phyloP scores from a whole-genome alignment of 1,140 invertebrate genomes.

The Drosophila suzukii region DNA sequence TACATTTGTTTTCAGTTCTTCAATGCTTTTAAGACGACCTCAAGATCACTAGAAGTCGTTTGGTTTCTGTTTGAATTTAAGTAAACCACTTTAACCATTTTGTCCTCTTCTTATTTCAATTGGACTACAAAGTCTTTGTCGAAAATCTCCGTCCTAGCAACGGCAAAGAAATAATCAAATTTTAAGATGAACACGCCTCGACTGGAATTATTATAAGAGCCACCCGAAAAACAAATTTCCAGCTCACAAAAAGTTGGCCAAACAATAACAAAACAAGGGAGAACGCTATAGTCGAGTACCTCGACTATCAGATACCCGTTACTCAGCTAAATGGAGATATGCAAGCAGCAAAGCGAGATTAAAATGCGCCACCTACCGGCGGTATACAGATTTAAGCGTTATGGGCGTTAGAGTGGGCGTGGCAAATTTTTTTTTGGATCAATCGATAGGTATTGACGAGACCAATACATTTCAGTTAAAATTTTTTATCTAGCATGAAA shows the following conservation, averaged over 20 bases:
- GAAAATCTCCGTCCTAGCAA: conserved; percentile 22
- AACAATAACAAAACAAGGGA: conserved; percentile 48
- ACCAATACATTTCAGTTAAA: too few relatives aligned
- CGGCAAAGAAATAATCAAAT: conserved; percentile 44
- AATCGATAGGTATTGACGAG: too few relatives aligned
- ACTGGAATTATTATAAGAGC: conserved; percentile 43
- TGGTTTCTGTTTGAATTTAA: conserved; percentile 7
- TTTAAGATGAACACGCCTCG: conserved; percentile 30
- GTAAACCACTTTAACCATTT: conserved; percentile 6
- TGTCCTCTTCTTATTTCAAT: not conserved
- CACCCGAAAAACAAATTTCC: conserved; percentile 33
- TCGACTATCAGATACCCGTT: too few relatives aligned
- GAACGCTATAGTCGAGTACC: too few relatives aligned
- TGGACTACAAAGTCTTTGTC: conserved; percentile 18
- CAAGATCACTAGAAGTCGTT: not conserved
- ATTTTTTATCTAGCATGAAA: too few relatives aligned
- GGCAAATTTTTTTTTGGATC: too few relatives aligned
- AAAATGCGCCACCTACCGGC: too few relatives aligned
- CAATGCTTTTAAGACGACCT: not conserved
- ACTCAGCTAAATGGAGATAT: too few relatives aligned
- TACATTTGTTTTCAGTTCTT: not conserved
- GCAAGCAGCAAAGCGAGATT: too few relatives aligned
- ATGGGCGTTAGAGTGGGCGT: too few relatives aligned
- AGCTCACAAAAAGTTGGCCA: conserved; percentile 38
- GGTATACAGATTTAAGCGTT: too few relatives aligned